Base-by-base conservation (phyloP, 2,888 invertebrate species). In the Crossocerus cetratus region DNA sequence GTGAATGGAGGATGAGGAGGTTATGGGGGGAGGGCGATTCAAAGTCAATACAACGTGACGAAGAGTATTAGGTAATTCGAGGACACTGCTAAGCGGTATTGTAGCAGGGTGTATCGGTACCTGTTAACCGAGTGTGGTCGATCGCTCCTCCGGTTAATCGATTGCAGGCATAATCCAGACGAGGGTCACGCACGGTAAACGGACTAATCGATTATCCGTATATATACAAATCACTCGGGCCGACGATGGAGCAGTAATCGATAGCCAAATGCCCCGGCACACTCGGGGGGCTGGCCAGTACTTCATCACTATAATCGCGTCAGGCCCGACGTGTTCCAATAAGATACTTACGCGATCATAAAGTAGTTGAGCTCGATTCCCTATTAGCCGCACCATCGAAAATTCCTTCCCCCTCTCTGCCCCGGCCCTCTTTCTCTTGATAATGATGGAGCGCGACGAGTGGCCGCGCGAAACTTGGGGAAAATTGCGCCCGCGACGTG, bases 71-170 rank as follows among this genome's bases (percentile, higher is more conserved):
- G 81, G 74, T 79, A 81, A 81, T 81, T 81, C 68, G 79, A 79
- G 72, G 63, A 74, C 76, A 80, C 78, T 74, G 69, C 80, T 80
- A 82, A 82, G 77, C 81, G 80, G 79, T 82, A 81, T 80, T 79
- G 81, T 74, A 79, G 67, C 67, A 73, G 79, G 79, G 77, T 79
- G 81, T 74, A 81, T 80, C 75, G 67, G 71, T 80, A 76, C 76
- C 81, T 79, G 80, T 78, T 82, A 82, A 82, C 80, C 78, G 80
- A 82, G 74, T 82, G 76, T 68, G 80, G 81, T 80, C 75, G 80
- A 82, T 82, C 77, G 74, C 74, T 76, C 74, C 74, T 63, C 70
- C 69, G 69, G 82, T 76, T 80, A 82, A 82, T 82, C 82, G 82
- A 82, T 80, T 74, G 76, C 74, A 81, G 75, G 74, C 78, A 82